phyloP scores from a whole-genome alignment of 2,888 invertebrate genomes.

The Tipula vernalis region DNA sequence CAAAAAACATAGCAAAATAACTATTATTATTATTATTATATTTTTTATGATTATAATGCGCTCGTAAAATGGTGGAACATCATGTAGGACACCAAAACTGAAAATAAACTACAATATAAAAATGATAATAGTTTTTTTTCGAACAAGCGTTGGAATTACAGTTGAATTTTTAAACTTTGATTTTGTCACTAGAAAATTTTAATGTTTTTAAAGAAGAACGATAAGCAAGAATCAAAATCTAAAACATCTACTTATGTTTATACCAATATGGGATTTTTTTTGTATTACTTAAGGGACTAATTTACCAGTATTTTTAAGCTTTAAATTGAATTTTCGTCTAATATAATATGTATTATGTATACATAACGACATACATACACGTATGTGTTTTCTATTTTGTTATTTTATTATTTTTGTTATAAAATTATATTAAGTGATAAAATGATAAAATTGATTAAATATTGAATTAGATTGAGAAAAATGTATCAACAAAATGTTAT shows the following conservation, averaged over 20 bases:
- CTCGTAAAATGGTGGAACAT: background rate
- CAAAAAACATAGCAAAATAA: background rate
- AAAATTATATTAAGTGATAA: background rate
- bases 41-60: background rate
- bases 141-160: background rate
- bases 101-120: background rate
- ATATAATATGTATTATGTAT: background rate
- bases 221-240: background rate
- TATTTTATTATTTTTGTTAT: background rate
- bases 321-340: background rate
- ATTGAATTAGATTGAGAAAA: background rate
- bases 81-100: background rate
- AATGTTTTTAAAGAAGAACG: background rate
- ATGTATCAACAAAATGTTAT: background rate
- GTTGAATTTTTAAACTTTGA: background rate
- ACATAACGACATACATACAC: background rate
- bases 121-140: background rate
- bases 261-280: background rate
- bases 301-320: background rate
- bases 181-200: background rate
- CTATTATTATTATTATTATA: background rate
- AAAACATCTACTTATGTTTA: background rate
- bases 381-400: background rate
- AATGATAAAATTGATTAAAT: background rate
- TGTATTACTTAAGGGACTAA: background rate